A percentile compares a stretch with the other conserved stretches of the same genome.
These are phyloP conservation scores for Athalia rosae DNA, from an alignment of 2,888 invertebrate genomes.

Conservation along the genomic window DNA sequence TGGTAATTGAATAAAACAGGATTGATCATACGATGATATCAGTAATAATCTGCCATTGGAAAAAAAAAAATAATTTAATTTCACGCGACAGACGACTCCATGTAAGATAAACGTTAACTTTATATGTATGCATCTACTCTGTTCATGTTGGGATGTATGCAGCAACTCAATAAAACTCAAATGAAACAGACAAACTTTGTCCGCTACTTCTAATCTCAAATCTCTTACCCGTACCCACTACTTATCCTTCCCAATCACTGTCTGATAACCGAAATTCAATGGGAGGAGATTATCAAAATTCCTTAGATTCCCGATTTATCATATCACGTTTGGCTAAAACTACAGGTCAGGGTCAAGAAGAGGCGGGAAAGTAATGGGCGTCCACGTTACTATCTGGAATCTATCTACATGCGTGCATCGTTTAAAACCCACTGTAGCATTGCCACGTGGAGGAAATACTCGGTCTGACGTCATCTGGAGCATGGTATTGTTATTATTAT, in stretches of 20 bases:
- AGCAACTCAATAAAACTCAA: slow-evolving; percentile 66
- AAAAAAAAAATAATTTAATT: slow-evolving; percentile 56
- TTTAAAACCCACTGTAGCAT: not conserved
- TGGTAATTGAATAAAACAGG: slow-evolving; percentile 58
- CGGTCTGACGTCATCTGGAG: not conserved
- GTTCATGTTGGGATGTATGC: slow-evolving; percentile 72
- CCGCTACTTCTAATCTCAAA: not conserved
- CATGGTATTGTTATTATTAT: not conserved
- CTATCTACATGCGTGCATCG: not conserved
- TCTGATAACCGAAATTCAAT: too few relatives aligned
- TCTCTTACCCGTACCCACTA: not conserved
- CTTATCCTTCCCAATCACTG: not conserved
- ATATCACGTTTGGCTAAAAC: not conserved
- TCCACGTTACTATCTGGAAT: not conserved
- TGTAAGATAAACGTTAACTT: slow-evolving; percentile 64
- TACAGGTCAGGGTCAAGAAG: slow-evolving; percentile 23
- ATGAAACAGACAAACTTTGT: slow-evolving; percentile 6
- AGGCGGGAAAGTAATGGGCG: not conserved
- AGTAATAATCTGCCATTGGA: slow-evolving; percentile 59
- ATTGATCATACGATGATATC: slow-evolving; percentile 58
- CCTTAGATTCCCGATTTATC: not conserved
- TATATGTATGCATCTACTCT: slow-evolving; percentile 70
- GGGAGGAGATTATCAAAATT: not conserved
- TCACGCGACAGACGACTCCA: slow-evolving; percentile 62
- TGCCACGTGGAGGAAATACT: slow-evolving; percentile 11